Conservation (phyloP, 2,888 invertebrate genomes). For the Lepidocyrtoides sp. region DNA sequence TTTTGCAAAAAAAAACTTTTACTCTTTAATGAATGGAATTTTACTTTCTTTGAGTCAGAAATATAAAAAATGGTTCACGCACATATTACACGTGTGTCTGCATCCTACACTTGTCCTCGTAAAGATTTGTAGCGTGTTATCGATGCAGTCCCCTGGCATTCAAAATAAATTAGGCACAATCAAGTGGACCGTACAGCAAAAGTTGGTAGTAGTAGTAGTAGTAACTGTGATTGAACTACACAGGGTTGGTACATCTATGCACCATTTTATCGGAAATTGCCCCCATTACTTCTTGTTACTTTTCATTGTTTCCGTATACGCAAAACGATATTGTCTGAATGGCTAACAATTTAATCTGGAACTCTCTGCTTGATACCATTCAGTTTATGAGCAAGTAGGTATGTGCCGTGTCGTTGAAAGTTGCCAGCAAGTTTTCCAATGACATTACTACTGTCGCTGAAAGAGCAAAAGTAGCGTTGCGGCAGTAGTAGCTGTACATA, state of each 20-base stretch:
- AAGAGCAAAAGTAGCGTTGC: not conserved
- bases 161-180: too few species aligned
- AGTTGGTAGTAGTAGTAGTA: too few species aligned
- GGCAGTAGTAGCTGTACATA: not conserved
- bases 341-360: conserved; percentile 22
- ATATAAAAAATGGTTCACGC: not conserved
- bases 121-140: conserved; percentile 47
- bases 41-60: not conserved
- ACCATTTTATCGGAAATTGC: conserved; percentile 15
- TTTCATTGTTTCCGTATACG: conserved; percentile 16
- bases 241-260: too few species aligned
- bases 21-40: not conserved
- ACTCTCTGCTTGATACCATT: not conserved
- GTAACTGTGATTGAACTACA: not conserved
- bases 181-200: not conserved
- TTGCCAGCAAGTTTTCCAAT: conserved; percentile 6
- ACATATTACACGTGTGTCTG: not conserved
- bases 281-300: conserved; percentile 32
- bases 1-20: not conserved
- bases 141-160: not conserved
- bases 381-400: not conserved
- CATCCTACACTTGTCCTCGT: not conserved
- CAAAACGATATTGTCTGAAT: not conserved
- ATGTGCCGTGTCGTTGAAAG: not conserved
- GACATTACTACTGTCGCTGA: not conserved